Evolutionary conservation across 1,140 invertebrate genomes (phyloP).

Genomic region (Armadillidium nasatum): DNA sequence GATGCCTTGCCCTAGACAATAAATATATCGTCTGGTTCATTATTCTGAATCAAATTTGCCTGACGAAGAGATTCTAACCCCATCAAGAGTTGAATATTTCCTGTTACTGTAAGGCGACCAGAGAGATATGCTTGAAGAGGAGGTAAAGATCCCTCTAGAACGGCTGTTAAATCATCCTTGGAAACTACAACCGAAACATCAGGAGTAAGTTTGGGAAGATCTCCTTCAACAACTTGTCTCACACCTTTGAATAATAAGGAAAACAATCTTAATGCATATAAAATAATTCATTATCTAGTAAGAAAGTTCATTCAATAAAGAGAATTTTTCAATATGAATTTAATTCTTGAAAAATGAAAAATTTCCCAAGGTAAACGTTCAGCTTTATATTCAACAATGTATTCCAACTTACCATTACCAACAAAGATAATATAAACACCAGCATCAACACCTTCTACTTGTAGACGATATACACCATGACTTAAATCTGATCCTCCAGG

Average conservation of each 20-base stretch:
- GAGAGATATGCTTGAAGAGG: conserved; percentile 43
- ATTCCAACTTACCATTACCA: conserved; percentile 34
- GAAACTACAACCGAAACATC: conserved; percentile 39
- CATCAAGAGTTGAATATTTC: conserved; percentile 42
- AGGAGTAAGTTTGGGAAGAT: conserved; percentile 37
- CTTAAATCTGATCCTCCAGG: conserved; percentile 28
- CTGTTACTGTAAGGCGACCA: conserved; percentile 39
- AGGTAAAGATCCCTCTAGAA: conserved; percentile 38
- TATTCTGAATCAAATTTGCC: not conserved
- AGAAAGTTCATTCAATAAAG: too few relatives aligned
- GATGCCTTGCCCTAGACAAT: not conserved
- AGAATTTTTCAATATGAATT: too few relatives aligned
- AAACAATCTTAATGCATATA: too few relatives aligned
- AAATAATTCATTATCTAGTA: too few relatives aligned
- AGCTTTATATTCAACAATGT: too few relatives aligned
- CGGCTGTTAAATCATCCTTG: conserved; percentile 38
- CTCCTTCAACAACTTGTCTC: conserved; percentile 41
- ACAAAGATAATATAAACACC: conserved; percentile 41
- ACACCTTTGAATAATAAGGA: too few relatives aligned
- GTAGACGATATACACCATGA: conserved; percentile 39
- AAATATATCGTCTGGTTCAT: not conserved
- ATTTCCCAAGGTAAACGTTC: too few relatives aligned
- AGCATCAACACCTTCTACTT: conserved; percentile 34
- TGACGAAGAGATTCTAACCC: conserved; percentile 29
- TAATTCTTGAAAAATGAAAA: too few relatives aligned